These are phyloP conservation scores for Sarcophaga bullata DNA, from an alignment of 1,140 invertebrate species.

Conservation along the genomic window DNA sequence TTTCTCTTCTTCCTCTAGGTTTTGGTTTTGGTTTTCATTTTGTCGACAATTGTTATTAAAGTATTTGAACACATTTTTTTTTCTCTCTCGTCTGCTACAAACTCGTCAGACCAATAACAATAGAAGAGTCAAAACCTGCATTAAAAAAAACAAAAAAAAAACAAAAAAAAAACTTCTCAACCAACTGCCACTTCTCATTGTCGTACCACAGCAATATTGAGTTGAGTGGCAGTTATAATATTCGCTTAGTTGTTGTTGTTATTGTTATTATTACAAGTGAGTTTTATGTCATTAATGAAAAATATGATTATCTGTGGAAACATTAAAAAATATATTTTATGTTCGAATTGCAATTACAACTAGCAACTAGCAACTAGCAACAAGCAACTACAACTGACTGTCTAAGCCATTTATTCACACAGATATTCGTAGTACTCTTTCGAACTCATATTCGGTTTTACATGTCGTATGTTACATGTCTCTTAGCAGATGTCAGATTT, in stretches of 20 bases:
- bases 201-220: not conserved
- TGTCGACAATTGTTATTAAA: constrained; percentile 38
- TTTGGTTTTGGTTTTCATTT: constrained; percentile 2
- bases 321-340: constrained; percentile 14
- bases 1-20: not conserved
- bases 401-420: not conserved
- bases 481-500: too few species aligned
- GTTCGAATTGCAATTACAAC: constrained; percentile 12
- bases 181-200: not conserved
- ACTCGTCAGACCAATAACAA: not conserved
- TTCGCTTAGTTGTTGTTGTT: constrained; percentile 5
- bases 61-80: constrained; percentile 11
- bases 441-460: not conserved
- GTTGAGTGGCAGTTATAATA: constrained; percentile 33
- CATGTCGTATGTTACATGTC: not conserved
- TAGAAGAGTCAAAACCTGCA: not conserved
- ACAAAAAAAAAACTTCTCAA: not conserved
- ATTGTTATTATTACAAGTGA: constrained; percentile 22
- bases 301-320: constrained; percentile 37
- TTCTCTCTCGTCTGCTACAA: not conserved
- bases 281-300: constrained; percentile 36
- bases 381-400: not conserved
- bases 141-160: too few species aligned
- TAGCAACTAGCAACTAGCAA: not conserved
- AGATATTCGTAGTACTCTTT: not conserved